phyloP scores from a whole-genome alignment of 2,113 vertebrate species.

The Myiagra hebetior region DNA sequence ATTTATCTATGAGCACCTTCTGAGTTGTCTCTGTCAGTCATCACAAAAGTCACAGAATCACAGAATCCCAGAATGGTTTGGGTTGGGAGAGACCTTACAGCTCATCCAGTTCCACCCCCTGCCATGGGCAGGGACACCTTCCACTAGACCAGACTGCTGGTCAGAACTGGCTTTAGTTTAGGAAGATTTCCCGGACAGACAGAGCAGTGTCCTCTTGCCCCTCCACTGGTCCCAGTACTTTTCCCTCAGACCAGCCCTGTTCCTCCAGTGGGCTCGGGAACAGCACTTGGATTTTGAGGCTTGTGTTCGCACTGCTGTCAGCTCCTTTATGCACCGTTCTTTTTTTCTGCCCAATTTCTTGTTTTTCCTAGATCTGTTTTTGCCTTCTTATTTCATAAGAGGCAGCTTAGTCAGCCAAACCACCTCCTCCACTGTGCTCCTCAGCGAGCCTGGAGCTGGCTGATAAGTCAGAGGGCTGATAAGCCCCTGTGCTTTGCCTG shows the following conservation, averaged over 20 bases:
- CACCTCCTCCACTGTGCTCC: background rate
- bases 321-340: background rate
- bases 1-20: background rate
- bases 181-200: background rate
- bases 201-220: background rate
- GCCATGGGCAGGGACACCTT: background rate
- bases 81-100: background rate
- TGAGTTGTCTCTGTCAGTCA: background rate
- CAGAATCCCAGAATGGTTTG: background rate
- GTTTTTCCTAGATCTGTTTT: background rate
- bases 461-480: background rate
- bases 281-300: background rate
- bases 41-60: background rate
- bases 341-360: background rate
- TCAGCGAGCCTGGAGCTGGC: background rate
- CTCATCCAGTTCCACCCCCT: background rate
- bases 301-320: background rate
- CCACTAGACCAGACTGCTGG: background rate
- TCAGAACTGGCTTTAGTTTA: background rate
- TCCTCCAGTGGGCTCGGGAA: background rate
- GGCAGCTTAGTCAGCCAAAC: background rate
- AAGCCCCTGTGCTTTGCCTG: background rate
- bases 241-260: background rate
- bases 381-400: background rate
- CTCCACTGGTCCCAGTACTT: accelerated